Evolutionary conservation across 2,888 invertebrate genomes (phyloP).

Genomic region (Agonopterix arenella): DNA sequence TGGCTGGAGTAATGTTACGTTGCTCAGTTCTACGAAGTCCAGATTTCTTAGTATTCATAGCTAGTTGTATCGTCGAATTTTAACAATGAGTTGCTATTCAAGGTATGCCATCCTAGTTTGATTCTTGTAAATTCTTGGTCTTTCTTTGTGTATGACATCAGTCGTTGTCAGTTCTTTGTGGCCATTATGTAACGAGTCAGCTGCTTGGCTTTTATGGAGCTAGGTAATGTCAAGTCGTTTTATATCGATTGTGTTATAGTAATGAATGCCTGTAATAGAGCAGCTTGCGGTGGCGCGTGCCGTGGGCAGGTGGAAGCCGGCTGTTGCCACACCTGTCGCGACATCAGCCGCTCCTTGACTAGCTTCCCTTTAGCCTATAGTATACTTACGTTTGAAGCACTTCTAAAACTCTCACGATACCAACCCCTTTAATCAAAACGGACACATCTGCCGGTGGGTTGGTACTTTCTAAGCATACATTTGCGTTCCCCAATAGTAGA

Average conservation of each 20-base stretch:
- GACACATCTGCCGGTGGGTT: constrained; percentile 10
- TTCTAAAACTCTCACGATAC: constrained; percentile 5
- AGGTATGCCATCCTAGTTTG: constrained; percentile 16
- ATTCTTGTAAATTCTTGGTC: constrained; percentile 7
- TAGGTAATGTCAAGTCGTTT: constrained; percentile 37
- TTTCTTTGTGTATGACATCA: constrained; percentile 9
- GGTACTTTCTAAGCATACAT: background rate
- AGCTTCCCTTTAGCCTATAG: constrained; percentile 34
- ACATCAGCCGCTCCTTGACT: constrained; percentile 63
- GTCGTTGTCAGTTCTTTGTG: constrained; percentile 14
- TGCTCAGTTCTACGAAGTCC: constrained; percentile 11
- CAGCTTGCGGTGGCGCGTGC: constrained; percentile 70
- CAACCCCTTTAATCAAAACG: constrained; percentile 8
- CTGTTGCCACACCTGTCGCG: constrained; percentile 70
- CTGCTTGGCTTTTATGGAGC: constrained; percentile 30
- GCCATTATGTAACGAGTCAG: constrained; percentile 34
- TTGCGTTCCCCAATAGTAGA: too few species aligned
- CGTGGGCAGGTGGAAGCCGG: constrained; percentile 62
- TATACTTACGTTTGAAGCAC: background rate
- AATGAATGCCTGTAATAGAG: constrained; percentile 43
- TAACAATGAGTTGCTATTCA: constrained; percentile 24
- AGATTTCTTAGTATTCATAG: constrained; percentile 23
- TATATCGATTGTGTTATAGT: constrained; percentile 38
- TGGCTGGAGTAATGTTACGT: constrained; percentile 18
- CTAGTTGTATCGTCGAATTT: constrained; percentile 16